Evolutionary conservation across 2,113 vertebrate genomes (phyloP).

Genomic region (Nycticebus coucang): DNA sequence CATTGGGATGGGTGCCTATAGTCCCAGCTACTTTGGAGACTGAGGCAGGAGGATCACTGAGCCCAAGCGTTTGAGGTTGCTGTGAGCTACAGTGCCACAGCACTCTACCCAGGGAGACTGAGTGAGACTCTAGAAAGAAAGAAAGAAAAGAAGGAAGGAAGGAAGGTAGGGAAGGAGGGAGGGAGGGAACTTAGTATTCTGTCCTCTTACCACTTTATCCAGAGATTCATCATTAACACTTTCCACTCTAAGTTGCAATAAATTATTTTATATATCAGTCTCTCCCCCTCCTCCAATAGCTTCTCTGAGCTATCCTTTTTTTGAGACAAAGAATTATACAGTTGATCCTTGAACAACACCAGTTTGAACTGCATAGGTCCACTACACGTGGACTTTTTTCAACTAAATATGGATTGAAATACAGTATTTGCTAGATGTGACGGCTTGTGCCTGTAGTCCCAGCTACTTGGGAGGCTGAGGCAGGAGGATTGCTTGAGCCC

Average conservation of each 20-base stretch:
- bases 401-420: background rate
- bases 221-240: background rate
- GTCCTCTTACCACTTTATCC: background rate
- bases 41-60: too few species aligned
- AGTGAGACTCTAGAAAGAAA: too few species aligned
- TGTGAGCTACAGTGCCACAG: too few species aligned
- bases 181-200: background rate
- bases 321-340: background rate
- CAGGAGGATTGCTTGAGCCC: too few species aligned
- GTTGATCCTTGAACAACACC: background rate
- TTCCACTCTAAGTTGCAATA: background rate
- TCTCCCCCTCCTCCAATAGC: background rate
- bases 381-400: background rate
- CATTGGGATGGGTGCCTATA: too few species aligned
- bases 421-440: background rate
- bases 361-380: background rate
- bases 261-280: background rate
- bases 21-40: too few species aligned
- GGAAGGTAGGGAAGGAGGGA: too few species aligned
- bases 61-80: too few species aligned
- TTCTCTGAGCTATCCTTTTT: background rate
- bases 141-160: too few species aligned
- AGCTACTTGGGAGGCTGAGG: too few species aligned
- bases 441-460: too few species aligned
- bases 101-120: too few species aligned